Evolutionary conservation across 2,113 vertebrate species (phyloP).

Genomic region (Xiphophorus couchianus): DNA sequence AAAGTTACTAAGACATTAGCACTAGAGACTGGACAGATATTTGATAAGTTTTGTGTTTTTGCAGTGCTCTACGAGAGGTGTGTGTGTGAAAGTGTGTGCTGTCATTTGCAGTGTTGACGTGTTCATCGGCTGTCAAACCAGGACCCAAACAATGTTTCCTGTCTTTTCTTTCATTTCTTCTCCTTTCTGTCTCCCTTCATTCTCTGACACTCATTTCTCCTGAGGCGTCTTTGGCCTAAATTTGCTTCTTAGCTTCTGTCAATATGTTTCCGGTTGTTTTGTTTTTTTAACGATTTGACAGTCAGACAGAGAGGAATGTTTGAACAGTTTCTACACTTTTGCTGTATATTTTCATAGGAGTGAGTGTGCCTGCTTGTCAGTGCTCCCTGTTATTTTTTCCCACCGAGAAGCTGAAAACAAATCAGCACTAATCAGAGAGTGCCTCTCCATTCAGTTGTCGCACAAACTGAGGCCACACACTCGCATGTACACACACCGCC

Average conservation of each 20-base stretch:
- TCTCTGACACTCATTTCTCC: constrained; percentile 33
- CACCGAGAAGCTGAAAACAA: constrained; percentile 58
- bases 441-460: constrained; percentile 43
- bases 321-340: constrained; percentile 52
- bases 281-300: constrained; percentile 45
- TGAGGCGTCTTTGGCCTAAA: constrained; percentile 54
- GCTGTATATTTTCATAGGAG: constrained; percentile 28
- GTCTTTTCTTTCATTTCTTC: constrained; percentile 18
- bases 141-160: constrained; percentile 19
- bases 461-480: constrained; percentile 20
- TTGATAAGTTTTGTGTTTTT: too few species aligned
- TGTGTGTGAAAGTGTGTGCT: constrained; percentile 15
- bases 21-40: too few species aligned
- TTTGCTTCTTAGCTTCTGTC: constrained; percentile 48
- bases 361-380: constrained; percentile 18
- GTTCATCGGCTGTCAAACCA: constrained; percentile 45
- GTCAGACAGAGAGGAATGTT: constrained; percentile 53
- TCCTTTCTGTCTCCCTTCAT: constrained; percentile 6
- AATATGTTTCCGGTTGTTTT: constrained; percentile 11
- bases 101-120: constrained; percentile 42
- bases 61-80: neutral
- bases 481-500: constrained; percentile 7
- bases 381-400: constrained; percentile 32
- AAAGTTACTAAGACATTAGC: too few species aligned
- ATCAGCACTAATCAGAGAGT: constrained; percentile 61